These are phyloP conservation scores for Cepaea nemoralis DNA, from an alignment of 1,140 invertebrate genomes.

Conservation along the genomic window DNA sequence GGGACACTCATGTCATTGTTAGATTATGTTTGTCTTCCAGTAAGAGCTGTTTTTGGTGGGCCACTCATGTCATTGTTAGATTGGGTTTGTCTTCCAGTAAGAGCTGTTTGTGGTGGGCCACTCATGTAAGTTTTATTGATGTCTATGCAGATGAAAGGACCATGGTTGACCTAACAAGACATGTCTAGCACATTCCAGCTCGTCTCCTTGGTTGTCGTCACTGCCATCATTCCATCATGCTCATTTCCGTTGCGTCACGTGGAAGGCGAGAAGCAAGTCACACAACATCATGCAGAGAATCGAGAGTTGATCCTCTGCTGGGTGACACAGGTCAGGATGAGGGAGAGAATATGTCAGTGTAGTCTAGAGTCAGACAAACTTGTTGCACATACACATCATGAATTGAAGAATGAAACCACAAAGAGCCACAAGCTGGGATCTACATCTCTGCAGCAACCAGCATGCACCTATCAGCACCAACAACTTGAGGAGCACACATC, in stretches of 20 bases:
- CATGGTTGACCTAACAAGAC: background rate
- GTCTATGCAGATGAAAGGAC: slow-evolving; percentile 22
- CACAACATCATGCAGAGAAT: background rate
- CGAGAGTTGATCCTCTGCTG: slow-evolving; percentile 19
- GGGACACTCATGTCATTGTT: too few relatives aligned
- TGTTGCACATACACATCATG: background rate
- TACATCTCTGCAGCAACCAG: background rate
- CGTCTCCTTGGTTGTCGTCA: background rate
- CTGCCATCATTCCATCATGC: background rate
- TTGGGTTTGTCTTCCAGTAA: too few relatives aligned
- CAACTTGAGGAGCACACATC: background rate
- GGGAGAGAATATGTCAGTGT: background rate
- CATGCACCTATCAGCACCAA: background rate
- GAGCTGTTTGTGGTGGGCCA: too few relatives aligned
- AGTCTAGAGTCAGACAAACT: background rate
- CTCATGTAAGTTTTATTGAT: too few relatives aligned
- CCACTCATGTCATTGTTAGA: too few relatives aligned
- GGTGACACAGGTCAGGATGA: slow-evolving; percentile 7
- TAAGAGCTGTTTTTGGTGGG: too few relatives aligned
- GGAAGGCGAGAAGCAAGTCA: background rate
- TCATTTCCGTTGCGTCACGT: slow-evolving; percentile 8
- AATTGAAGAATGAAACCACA: background rate
- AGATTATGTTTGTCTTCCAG: too few relatives aligned
- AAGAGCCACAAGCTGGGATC: background rate
- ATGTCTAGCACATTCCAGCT: background rate